Evolutionary conservation across 2,888 invertebrate species (phyloP).

Genomic region (Drosophila yooni): DNA sequence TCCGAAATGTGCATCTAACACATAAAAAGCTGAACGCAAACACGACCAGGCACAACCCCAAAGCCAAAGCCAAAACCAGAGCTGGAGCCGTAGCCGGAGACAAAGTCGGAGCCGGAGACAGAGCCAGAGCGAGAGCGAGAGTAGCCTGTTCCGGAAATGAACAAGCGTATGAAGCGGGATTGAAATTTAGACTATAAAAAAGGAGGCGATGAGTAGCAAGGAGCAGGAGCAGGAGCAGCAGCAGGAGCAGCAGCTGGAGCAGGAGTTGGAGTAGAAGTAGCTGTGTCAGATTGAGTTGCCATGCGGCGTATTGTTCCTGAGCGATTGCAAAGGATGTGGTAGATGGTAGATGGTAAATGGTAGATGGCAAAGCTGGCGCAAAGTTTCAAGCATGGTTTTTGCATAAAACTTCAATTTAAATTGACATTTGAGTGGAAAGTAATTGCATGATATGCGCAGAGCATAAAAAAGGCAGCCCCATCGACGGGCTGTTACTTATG

Average conservation of each 20-base stretch:
- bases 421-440: conserved; percentile 82
- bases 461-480: conserved; percentile 73
- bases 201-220: background rate
- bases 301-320: conserved; percentile 65
- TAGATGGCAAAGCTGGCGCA: conserved; percentile 36
- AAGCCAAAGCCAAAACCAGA: conserved; percentile 7
- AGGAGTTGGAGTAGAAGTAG: background rate
- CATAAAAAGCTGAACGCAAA: conserved; percentile 71
- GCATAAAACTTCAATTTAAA: conserved; percentile 81
- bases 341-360: background rate
- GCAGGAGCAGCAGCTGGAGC: background rate
- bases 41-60: conserved; percentile 29
- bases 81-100: background rate
- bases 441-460: conserved; percentile 79
- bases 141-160: conserved; percentile 60
- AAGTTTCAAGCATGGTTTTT: conserved; percentile 80
- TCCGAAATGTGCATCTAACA: conserved; percentile 81
- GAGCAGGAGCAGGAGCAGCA: background rate
- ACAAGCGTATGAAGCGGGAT: conserved; percentile 39
- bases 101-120: background rate
- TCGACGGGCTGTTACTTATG: conserved; percentile 61
- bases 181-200: conserved; percentile 34
- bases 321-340: conserved; percentile 19
- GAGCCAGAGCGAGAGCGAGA: background rate
- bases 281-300: conserved; percentile 65